Percentiles rank a stretch among this genome's conserved stretches.
phyloP scores from a whole-genome alignment of 2,113 vertebrate genomes.

The Pionites leucogaster region DNA sequence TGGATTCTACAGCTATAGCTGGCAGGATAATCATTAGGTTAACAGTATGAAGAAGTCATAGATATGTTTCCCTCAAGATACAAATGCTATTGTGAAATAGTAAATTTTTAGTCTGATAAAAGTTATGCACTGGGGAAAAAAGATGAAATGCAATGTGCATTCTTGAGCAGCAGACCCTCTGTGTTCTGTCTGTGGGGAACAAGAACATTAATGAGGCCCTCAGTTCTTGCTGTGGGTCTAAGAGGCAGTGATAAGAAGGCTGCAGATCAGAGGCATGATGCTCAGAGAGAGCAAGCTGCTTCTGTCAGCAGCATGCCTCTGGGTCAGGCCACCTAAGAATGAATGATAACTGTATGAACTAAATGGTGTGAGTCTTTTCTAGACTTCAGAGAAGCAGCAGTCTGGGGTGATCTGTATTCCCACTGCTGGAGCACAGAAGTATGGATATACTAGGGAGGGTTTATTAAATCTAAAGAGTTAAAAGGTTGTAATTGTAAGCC shows the following conservation, averaged over 20 bases:
- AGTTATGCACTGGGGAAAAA: neutral
- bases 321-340: neutral
- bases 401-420: neutral
- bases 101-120: neutral
- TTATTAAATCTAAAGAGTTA: neutral
- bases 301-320: neutral
- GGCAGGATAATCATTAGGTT: neutral
- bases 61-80: neutral
- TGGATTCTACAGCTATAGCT: neutral
- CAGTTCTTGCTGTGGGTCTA: fast-evolving
- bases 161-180: neutral
- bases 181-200: neutral
- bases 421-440: neutral
- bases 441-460: neutral
- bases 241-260: neutral
- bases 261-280: neutral
- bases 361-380: neutral
- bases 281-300: neutral
- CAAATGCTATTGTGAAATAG: neutral
- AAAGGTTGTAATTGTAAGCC: neutral
- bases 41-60: neutral
- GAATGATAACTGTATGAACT: neutral
- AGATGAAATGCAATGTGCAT: neutral
- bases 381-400: neutral
- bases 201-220: neutral